phyloP scores from a whole-genome alignment of 30 jellyfish, hydroid and myxozoan genomes.

The Hydractinia echinata region DNA sequence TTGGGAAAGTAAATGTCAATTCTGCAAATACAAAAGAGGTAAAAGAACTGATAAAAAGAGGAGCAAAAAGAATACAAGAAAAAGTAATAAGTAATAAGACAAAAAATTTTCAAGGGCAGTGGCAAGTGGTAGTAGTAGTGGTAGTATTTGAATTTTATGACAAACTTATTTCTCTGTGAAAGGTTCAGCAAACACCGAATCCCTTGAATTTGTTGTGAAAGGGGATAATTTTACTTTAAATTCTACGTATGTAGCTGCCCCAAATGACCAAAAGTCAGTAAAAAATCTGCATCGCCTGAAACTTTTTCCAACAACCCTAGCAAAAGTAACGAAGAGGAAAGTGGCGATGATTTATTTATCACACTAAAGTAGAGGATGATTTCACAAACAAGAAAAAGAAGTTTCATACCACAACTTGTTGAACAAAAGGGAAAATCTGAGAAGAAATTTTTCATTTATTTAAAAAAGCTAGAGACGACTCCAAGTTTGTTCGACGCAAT shows the following conservation, averaged over 20 bases:
- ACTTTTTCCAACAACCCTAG: too few relatives aligned
- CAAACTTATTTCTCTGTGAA: constrained; percentile 8
- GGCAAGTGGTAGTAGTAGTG: not conserved
- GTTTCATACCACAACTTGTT: constrained; percentile 6
- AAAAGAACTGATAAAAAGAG: not conserved
- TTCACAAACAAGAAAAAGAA: too few relatives aligned
- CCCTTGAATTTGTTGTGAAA: constrained; percentile 8
- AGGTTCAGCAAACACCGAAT: constrained; percentile 2
- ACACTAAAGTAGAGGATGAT: not conserved
- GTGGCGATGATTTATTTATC: not conserved
- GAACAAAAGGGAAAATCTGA: not conserved
- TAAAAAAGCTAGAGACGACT: not conserved
- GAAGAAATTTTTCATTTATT: not conserved
- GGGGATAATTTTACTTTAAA: constrained; percentile 3
- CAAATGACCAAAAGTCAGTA: not conserved
- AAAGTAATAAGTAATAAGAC: not conserved
- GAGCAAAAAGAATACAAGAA: not conserved
- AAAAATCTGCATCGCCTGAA: not conserved
- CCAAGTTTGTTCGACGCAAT: not conserved
- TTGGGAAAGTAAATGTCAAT: not conserved
- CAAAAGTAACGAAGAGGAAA: not conserved
- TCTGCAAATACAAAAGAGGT: not conserved
- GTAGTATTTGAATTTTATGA: not conserved
- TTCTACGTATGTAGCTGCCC: not conserved
- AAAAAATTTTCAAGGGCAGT: constrained; percentile 4